Evolutionary conservation across 2,888 invertebrate genomes (phyloP).

Genomic region (Nephrotoma flavescens): DNA sequence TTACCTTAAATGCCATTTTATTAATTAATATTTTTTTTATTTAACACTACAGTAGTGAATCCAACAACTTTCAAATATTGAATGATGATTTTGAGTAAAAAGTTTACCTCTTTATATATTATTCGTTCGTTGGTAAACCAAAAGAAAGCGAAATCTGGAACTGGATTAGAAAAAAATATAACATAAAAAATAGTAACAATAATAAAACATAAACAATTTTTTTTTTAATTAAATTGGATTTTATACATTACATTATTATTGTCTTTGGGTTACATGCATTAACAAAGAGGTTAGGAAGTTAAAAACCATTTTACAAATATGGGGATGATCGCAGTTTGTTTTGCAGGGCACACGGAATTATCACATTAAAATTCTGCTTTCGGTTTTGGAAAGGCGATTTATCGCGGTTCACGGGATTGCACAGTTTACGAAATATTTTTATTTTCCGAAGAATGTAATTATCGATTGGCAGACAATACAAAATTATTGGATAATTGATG

Average conservation of each 20-base stretch:
- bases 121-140: slow-evolving; percentile 23
- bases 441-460: background rate
- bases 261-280: background rate
- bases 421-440: background rate
- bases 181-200: background rate
- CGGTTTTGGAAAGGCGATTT: background rate
- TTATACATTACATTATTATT: background rate
- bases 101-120: slow-evolving; percentile 29
- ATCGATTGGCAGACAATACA: background rate
- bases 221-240: background rate
- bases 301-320: background rate
- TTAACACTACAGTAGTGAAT: slow-evolving; percentile 10
- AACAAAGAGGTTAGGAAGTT: background rate
- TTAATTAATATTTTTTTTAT: slow-evolving; percentile 6
- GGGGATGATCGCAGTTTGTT: background rate
- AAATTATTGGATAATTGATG: background rate
- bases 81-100: slow-evolving; percentile 31
- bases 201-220: background rate
- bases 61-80: slow-evolving; percentile 32
- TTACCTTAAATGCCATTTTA: slow-evolving; percentile 20
- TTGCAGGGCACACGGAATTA: background rate
- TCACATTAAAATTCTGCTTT: background rate
- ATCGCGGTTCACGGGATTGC: background rate
- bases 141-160: slow-evolving; percentile 27
- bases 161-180: background rate